These are phyloP conservation scores for Lithodes maja DNA, from an alignment of 2,888 invertebrate species.

Conservation along the genomic window DNA sequence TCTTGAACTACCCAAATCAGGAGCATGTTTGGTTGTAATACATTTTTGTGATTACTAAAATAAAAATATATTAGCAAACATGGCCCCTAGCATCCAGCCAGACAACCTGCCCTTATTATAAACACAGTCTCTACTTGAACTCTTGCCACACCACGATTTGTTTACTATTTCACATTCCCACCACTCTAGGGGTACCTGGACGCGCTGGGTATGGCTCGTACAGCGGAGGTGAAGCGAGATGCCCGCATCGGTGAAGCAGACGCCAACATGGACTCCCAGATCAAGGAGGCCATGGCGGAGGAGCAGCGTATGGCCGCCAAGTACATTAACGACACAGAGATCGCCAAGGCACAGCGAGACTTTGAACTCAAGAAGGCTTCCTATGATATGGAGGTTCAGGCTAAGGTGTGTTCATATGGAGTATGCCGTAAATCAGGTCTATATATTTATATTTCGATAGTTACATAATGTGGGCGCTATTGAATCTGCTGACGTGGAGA, in stretches of 20 bases:
- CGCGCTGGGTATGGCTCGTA: conserved; percentile 95
- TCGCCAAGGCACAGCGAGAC: conserved; percentile 96
- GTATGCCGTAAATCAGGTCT: too few relatives aligned
- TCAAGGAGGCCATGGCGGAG: conserved; percentile 96
- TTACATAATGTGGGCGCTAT: too few relatives aligned
- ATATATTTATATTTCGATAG: too few relatives aligned
- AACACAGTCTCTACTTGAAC: too few relatives aligned
- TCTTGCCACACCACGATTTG: neutral
- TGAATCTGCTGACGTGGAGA: too few relatives aligned
- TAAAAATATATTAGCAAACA: too few relatives aligned
- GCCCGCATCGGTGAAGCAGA: conserved; percentile 98
- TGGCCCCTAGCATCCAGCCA: too few relatives aligned
- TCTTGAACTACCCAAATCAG: too few relatives aligned
- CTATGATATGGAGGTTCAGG: conserved; percentile 97
- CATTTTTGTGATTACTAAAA: too few relatives aligned
- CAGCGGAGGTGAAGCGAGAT: conserved; percentile 95
- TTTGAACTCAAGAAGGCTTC: conserved; percentile 97
- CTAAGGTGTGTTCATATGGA: conserved; percentile 80
- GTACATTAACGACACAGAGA: conserved; percentile 96
- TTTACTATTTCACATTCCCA: neutral
- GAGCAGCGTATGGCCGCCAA: conserved; percentile 96
- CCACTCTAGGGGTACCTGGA: conserved; percentile 85
- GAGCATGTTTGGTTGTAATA: too few relatives aligned
- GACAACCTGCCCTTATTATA: too few relatives aligned
- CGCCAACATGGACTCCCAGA: conserved; percentile 92